Conservation (phyloP, 92 coral and sea anemone genomes). For the Ricordea florida region DNA sequence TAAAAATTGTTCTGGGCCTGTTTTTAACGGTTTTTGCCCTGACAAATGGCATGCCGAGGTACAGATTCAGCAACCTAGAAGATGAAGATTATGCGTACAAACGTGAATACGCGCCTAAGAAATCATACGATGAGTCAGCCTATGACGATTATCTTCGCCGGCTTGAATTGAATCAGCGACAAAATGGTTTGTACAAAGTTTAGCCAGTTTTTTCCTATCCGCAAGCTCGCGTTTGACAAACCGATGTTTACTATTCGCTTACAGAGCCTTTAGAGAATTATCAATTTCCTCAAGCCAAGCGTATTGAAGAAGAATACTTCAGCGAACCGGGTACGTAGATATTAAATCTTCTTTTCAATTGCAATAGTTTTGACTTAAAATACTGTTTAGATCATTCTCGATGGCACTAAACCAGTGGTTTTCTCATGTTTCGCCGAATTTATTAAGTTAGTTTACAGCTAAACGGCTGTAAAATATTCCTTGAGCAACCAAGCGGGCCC, state of each 20-base stretch:
- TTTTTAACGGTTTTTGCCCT: conserved; percentile 3
- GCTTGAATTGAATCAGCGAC: background rate
- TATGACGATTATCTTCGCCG: conserved; percentile 21
- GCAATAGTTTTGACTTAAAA: background rate
- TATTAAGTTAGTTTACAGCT: too few relatives aligned
- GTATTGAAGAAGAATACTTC: background rate
- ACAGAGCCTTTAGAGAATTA: background rate
- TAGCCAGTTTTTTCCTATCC: background rate
- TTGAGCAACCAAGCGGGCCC: too few relatives aligned
- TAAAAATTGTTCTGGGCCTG: conserved; percentile 6
- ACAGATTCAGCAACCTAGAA: background rate
- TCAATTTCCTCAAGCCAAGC: background rate
- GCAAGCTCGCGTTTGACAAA: background rate
- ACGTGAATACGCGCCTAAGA: conserved; percentile 1
- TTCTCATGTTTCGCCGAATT: too few relatives aligned
- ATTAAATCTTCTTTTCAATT: too few relatives aligned
- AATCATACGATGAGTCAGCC: background rate
- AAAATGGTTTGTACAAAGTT: background rate
- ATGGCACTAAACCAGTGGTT: too few relatives aligned
- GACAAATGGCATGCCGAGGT: conserved; percentile 12
- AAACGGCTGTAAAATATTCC: too few relatives aligned
- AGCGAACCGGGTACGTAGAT: background rate
- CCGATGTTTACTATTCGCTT: conserved; percentile 10
- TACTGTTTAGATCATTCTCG: too few relatives aligned
- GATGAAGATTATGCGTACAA: conserved; percentile 3